Evolutionary conservation across 2,888 invertebrate species (phyloP).

Genomic region (Chrysolina oricalcia): DNA sequence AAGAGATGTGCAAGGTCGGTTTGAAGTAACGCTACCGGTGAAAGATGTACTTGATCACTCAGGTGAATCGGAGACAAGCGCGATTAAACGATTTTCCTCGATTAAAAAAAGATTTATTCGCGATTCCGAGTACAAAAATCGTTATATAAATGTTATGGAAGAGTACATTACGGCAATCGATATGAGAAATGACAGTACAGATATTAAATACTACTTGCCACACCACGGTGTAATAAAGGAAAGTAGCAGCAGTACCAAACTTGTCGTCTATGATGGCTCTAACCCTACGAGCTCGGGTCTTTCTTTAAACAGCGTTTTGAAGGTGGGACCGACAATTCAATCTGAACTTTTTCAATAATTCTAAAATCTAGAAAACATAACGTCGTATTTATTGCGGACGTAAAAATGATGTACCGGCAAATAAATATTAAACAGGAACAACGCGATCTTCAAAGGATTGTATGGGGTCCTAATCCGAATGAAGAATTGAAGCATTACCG

Average conservation of each 20-base stretch:
- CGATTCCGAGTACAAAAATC: neutral
- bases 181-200: neutral
- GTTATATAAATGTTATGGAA: neutral
- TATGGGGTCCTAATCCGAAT: conserved; percentile 28
- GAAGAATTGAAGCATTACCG: conserved; percentile 4
- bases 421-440: conserved; percentile 9
- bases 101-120: neutral
- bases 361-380: conserved; percentile 32
- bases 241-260: conserved; percentile 34
- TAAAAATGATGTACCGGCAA: conserved; percentile 39
- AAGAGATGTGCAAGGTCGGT: neutral
- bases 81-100: neutral
- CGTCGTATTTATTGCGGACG: conserved; percentile 32
- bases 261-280: conserved; percentile 40
- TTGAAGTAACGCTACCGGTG: neutral
- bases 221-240: conserved; percentile 37
- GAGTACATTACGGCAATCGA: neutral
- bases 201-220: conserved; percentile 30
- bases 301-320: conserved; percentile 25
- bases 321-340: conserved; percentile 33
- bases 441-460: conserved; percentile 22
- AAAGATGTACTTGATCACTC: neutral
- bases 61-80: neutral
- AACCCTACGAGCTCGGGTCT: conserved; percentile 20
- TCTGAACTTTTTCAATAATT: conserved; percentile 33